Conservation (phyloP, 1,140 invertebrate genomes). For the Drosophila burlai region DNA sequence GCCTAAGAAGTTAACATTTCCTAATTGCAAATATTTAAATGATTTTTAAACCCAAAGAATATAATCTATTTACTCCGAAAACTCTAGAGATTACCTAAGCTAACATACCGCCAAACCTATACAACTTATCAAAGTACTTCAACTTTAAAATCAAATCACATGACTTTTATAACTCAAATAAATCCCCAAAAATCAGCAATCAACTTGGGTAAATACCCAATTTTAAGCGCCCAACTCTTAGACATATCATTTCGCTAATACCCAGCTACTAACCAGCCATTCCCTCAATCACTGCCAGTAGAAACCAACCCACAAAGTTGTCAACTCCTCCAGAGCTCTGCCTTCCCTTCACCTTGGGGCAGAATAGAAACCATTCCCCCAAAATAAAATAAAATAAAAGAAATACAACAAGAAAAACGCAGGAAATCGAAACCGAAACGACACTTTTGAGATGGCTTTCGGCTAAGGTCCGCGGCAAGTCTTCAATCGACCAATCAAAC, state of each 20-base stretch:
- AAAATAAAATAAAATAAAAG: slow-evolving; percentile 13
- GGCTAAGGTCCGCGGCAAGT: slow-evolving; percentile 55
- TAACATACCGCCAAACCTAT: neutral
- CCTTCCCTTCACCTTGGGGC: slow-evolving; percentile 32
- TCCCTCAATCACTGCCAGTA: slow-evolving; percentile 16
- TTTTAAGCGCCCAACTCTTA: neutral
- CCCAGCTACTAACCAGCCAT: slow-evolving; percentile 9
- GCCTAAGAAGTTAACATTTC: too few species aligned
- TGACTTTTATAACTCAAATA: neutral
- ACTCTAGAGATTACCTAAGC: neutral
- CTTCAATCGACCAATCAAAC: slow-evolving; percentile 78
- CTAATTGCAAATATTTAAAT: neutral
- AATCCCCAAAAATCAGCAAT: neutral
- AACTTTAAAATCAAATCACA: neutral
- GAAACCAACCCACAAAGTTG: slow-evolving; percentile 30
- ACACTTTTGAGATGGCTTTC: slow-evolving; percentile 75
- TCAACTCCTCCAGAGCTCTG: slow-evolving; percentile 10
- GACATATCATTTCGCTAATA: slow-evolving; percentile 11
- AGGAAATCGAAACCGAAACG: slow-evolving; percentile 24
- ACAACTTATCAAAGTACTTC: neutral
- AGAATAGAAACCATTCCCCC: slow-evolving; percentile 26
- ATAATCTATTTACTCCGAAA: neutral
- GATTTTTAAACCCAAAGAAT: neutral
- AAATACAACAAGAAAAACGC: neutral
- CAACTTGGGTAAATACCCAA: neutral